phyloP scores from a whole-genome alignment of 2,888 invertebrate genomes.

The Parascotia fuliginaria region DNA sequence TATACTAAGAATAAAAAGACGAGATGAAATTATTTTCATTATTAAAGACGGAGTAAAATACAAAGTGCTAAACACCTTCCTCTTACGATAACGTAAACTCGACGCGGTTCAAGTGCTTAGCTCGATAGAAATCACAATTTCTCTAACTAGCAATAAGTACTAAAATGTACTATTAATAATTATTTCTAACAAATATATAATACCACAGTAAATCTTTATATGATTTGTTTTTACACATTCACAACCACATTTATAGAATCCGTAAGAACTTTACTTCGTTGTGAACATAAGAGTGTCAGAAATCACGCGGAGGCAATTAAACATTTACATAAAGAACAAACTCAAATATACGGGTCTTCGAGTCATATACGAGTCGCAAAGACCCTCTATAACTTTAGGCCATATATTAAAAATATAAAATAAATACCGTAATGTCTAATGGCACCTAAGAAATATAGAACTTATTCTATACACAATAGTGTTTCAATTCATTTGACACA shows the following conservation, averaged over 20 bases:
- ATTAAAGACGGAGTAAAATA: constrained; percentile 59
- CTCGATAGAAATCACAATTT: constrained; percentile 58
- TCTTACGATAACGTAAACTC: constrained; percentile 49
- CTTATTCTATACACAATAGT: constrained; percentile 59
- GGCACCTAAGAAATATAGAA: constrained; percentile 48
- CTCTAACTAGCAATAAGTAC: constrained; percentile 64
- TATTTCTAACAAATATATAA: constrained; percentile 55
- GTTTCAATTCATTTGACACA: constrained; percentile 52
- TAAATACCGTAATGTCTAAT: constrained; percentile 38
- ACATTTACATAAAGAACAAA: not conserved
- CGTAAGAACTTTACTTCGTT: constrained; percentile 52
- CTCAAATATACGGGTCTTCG: constrained; percentile 5
- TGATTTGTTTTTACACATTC: constrained; percentile 59
- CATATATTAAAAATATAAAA: constrained; percentile 42
- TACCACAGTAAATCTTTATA: constrained; percentile 48
- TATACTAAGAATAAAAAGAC: constrained; percentile 32
- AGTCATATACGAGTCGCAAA: constrained; percentile 38
- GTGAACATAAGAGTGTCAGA: constrained; percentile 36
- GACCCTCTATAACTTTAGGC: constrained; percentile 60
- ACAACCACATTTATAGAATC: constrained; percentile 64
- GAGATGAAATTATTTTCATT: constrained; percentile 26
- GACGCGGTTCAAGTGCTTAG: constrained; percentile 52
- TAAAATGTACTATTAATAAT: constrained; percentile 57
- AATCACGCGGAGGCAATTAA: not conserved
- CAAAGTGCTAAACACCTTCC: constrained; percentile 39